These are phyloP conservation scores for Oriolus oriolus DNA, from an alignment of 2,113 vertebrate species.

Conservation along the genomic window DNA sequence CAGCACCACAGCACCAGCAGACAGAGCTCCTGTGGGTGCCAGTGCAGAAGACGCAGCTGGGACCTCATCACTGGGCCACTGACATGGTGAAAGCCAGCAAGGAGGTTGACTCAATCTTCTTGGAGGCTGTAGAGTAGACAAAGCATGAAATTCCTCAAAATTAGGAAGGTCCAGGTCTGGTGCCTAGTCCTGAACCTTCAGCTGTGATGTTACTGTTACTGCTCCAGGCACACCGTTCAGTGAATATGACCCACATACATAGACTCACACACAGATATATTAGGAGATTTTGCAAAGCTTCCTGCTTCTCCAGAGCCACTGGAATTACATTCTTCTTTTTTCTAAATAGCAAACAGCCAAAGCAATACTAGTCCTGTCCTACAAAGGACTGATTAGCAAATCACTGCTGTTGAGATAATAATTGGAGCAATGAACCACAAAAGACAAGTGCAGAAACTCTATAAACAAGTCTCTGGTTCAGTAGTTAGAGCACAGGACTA, in stretches of 20 bases:
- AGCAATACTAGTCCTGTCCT: not conserved
- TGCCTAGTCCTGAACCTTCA: not conserved
- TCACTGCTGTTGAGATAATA: not conserved
- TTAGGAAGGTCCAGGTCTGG: not conserved
- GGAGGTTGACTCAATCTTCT: not conserved
- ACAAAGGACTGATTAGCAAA: not conserved
- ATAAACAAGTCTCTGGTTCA: not conserved
- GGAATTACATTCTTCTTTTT: not conserved
- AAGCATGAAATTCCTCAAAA: not conserved
- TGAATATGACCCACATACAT: not conserved
- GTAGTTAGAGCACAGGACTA: not conserved
- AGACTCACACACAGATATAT: not conserved
- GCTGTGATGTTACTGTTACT: not conserved
- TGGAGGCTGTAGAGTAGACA: not conserved
- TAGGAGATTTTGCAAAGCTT: not conserved
- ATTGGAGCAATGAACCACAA: not conserved
- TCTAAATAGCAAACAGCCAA: not conserved
- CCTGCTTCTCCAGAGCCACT: not conserved
- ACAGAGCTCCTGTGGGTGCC: not conserved
- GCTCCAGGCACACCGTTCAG: not conserved
- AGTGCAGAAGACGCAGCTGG: not conserved
- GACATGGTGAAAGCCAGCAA: not conserved
- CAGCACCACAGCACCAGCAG: fast-evolving
- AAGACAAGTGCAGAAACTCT: not conserved
- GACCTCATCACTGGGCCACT: not conserved